Conservation (phyloP, 2,888 invertebrate species). For the Papilio demoleus region DNA sequence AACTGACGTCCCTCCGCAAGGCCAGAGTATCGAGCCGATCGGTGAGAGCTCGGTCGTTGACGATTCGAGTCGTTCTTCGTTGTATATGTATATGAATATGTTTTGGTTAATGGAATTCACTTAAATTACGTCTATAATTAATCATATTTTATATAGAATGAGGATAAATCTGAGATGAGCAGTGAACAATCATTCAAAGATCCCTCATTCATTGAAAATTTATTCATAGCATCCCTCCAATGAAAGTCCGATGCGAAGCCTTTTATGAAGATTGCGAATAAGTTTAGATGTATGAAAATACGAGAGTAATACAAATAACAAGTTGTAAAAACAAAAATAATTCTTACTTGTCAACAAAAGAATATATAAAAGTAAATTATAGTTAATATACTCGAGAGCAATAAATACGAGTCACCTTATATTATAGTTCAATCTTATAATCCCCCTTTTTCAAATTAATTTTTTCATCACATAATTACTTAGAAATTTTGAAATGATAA, state of each 20-base stretch:
- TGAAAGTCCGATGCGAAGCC: conserved; percentile 10
- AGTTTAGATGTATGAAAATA: conserved; percentile 6
- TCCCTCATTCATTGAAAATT: conserved; percentile 28
- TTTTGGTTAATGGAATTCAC: background rate
- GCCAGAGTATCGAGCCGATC: too few species aligned
- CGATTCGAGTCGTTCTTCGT: too few species aligned
- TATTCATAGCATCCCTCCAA: conserved; percentile 34
- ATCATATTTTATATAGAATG: conserved; percentile 2
- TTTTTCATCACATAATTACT: too few species aligned
- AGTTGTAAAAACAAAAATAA: background rate
- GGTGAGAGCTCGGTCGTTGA: too few species aligned
- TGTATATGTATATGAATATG: background rate
- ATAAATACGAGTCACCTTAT: too few species aligned
- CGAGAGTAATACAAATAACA: background rate
- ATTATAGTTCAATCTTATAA: too few species aligned
- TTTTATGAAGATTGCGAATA: conserved; percentile 25
- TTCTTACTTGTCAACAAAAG: background rate
- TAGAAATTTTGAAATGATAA: too few species aligned
- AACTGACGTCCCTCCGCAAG: too few species aligned
- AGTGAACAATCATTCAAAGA: background rate
- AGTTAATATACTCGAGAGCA: too few species aligned
- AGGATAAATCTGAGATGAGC: conserved; percentile 34
- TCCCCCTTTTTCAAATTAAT: too few species aligned
- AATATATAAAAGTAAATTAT: too few species aligned
- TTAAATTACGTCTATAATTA: conserved; percentile 11